Base-by-base conservation (phyloP, 1,140 invertebrate genomes). In the Brachionus plicatilis region DNA sequence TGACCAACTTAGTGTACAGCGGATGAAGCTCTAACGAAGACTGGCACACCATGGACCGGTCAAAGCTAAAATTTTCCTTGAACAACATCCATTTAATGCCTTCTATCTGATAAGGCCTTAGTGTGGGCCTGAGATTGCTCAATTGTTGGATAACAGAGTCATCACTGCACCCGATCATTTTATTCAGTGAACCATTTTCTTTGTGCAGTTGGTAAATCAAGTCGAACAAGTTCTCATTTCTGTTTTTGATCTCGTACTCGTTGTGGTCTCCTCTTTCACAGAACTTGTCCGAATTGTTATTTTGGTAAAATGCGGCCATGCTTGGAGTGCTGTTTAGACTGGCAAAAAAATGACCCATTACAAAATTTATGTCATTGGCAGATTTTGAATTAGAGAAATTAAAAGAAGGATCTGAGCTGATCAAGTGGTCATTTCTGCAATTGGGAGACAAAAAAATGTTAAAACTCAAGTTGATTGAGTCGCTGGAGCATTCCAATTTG, bases 31-130 rank as follows among this genome's bases (percentile, higher is more conserved):
- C 79, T 20, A 9, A 20, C 33, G 9, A 5, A 24, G 56, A 14
- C n/a, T 45, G n/a, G 7, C 5, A 14, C 47, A 20, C 24, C 20
- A 9, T 20, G 4, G 72, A 29, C 20, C 12, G 7, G 20, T 76
- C n/a, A 50, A 76, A 76, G 20, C 9, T 76, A 76, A 76, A 76
- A 50, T 76, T 76, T 50, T 82, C 79, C 14, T 65, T 60, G 33
- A 41, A 65, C 27, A 82, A 41, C 79, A 82, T 82, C 79, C 79
- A 82, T 41, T 68, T 60, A 29, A 82, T 68, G 2, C 33, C 79
- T 8, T 68, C 41, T 47, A 82, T 60, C 27, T 82, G 79, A 82
- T 82, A 82, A 5, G 53, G 53, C 33, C 79, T 8, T 0, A 82
- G 33, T 12, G 5, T 14, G 0, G 79, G 79, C 11, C 43, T 41